Evolutionary conservation across 2,797 vertebrate species (phyloP).

Genomic region (Syngnathus acus): DNA sequence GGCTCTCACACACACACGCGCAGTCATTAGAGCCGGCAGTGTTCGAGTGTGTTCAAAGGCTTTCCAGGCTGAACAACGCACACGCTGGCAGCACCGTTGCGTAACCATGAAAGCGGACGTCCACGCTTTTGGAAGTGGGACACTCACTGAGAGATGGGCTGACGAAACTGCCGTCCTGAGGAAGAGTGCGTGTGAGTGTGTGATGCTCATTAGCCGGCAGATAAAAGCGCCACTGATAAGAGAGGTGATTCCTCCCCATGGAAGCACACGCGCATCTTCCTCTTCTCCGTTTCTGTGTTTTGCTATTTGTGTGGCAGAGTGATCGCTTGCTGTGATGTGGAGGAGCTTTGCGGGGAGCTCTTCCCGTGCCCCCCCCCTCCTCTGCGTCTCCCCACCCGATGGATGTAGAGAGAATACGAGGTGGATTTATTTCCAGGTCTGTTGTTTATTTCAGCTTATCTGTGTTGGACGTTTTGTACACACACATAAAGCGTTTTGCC

Average conservation of each 20-base stretch:
- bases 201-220: slow-evolving; percentile 67
- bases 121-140: slow-evolving; percentile 61
- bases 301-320: slow-evolving; percentile 45
- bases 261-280: slow-evolving; percentile 42
- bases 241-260: slow-evolving; percentile 63
- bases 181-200: slow-evolving; percentile 34
- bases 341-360: slow-evolving; percentile 54
- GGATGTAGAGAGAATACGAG: slow-evolving; percentile 2
- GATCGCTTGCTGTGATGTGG: slow-evolving; percentile 33
- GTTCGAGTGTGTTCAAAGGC: slow-evolving; percentile 49
- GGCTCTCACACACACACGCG: slow-evolving; percentile 9
- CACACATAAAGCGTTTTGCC: not conserved
- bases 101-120: slow-evolving; percentile 58
- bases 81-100: slow-evolving; percentile 30
- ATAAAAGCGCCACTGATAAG: slow-evolving; percentile 65
- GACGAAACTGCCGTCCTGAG: slow-evolving; percentile 53
- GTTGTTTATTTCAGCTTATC: slow-evolving; percentile 64
- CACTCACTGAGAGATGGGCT: slow-evolving; percentile 54
- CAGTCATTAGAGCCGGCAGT: slow-evolving; percentile 49
- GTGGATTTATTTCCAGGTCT: slow-evolving; percentile 56
- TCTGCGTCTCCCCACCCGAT: slow-evolving; percentile 11
- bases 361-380: slow-evolving; percentile 35
- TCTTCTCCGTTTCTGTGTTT: slow-evolving; percentile 17
- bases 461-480: slow-evolving; percentile 30
- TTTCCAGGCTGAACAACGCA: slow-evolving; percentile 28